Percentiles rank a stretch among this genome's conserved stretches.
Evolutionary conservation across 2,888 invertebrate genomes (phyloP).

Genomic region (Macaria liturata): DNA sequence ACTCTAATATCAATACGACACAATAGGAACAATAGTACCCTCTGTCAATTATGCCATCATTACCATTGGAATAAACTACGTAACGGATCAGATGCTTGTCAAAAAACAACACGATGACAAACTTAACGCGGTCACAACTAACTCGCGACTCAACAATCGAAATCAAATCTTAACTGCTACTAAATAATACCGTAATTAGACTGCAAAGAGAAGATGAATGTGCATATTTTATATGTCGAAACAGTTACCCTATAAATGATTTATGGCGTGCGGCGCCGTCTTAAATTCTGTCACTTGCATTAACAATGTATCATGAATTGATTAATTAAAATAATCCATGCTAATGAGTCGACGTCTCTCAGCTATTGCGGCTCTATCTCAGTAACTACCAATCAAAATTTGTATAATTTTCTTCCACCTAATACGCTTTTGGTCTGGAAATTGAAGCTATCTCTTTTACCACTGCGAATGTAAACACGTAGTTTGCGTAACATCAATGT

Average conservation of each 20-base stretch:
- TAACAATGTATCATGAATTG: constrained; percentile 64
- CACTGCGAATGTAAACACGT: too few species aligned
- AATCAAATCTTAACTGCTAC: constrained; percentile 52
- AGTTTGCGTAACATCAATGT: too few species aligned
- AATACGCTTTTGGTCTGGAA: too few species aligned
- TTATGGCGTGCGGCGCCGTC: constrained; percentile 64
- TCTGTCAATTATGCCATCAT: constrained; percentile 83
- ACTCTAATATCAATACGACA: constrained; percentile 78
- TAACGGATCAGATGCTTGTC: constrained; percentile 76
- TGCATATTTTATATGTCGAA: constrained; percentile 64
- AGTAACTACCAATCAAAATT: too few species aligned
- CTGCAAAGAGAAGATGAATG: constrained; percentile 48
- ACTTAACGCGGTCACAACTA: constrained; percentile 45
- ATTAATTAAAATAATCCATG: constrained; percentile 48
- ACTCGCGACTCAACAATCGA: constrained; percentile 43
- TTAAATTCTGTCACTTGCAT: constrained; percentile 61
- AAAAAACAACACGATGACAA: constrained; percentile 72
- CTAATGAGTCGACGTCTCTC: constrained; percentile 5
- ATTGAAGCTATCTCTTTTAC: too few species aligned
- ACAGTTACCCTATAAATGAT: constrained; percentile 76
- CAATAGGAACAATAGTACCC: constrained; percentile 80
- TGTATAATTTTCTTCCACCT: too few species aligned
- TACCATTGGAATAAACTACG: constrained; percentile 79
- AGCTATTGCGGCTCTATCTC: neutral
- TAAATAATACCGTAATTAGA: constrained; percentile 50